A percentile compares a stretch with the other conserved stretches of the same genome.
Conservation (phyloP, 2,888 invertebrate genomes). For the Drosophila neoperkinsi region DNA sequence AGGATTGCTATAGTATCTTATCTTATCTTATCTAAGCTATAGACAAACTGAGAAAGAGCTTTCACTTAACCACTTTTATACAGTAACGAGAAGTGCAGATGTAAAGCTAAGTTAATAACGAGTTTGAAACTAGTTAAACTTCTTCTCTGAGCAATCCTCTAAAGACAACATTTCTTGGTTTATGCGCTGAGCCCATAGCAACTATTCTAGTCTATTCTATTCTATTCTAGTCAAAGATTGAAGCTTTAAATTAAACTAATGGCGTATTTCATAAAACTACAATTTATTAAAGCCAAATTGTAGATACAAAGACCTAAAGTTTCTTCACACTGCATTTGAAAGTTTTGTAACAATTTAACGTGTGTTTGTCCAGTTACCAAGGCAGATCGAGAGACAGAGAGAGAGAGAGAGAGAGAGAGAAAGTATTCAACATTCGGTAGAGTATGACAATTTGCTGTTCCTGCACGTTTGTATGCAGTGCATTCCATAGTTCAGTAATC, state of each 20-base stretch:
- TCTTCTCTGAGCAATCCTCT: not conserved
- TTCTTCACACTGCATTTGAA: constrained; percentile 10
- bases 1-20: not conserved
- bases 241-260: not conserved
- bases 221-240: not conserved
- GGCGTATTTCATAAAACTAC: not conserved
- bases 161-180: not conserved
- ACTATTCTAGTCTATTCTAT: too few species aligned
- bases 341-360: constrained; percentile 40
- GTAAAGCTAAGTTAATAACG: not conserved
- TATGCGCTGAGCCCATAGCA: not conserved
- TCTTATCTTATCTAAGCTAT: not conserved
- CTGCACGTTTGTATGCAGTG: constrained; percentile 53
- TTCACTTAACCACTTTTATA: not conserved
- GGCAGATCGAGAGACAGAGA: not conserved
- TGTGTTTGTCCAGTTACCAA: not conserved
- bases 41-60: not conserved
- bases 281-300: not conserved
- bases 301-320: constrained; percentile 1
- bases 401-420: constrained; percentile 2
- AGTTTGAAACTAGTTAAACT: not conserved
- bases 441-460: constrained; percentile 44
- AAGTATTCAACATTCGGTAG: constrained; percentile 32
- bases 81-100: not conserved
- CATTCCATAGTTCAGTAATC: constrained; percentile 59